These are phyloP conservation scores for Dorcus parallelipipedus DNA, from an alignment of 2,888 invertebrate species.

Conservation along the genomic window DNA sequence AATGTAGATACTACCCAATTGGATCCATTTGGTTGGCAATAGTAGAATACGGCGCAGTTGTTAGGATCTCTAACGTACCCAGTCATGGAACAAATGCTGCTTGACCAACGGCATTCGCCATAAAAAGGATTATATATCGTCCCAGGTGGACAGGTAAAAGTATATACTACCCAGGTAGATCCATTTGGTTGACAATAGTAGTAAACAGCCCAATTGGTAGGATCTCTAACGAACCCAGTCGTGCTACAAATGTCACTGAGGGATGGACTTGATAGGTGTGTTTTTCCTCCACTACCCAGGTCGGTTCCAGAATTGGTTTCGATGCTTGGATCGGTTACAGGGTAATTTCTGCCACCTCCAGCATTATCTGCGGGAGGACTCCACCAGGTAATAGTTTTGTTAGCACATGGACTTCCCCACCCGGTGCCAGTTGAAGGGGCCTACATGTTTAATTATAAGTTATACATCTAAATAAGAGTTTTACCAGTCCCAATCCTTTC, in stretches of 20 bases:
- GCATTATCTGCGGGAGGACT: neutral
- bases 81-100: too few relatives aligned
- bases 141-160: constrained; percentile 43
- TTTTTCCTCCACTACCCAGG: neutral
- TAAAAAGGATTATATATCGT: constrained; percentile 43
- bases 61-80: too few relatives aligned
- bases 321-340: neutral
- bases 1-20: too few relatives aligned
- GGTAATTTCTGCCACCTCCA: neutral
- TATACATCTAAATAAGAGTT: too few relatives aligned
- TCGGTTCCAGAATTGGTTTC: too few relatives aligned
- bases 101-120: neutral
- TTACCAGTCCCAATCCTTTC: too few relatives aligned
- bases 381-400: neutral
- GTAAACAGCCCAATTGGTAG: constrained; percentile 44
- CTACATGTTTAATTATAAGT: too few relatives aligned
- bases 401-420: neutral
- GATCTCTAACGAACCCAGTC: constrained; percentile 47
- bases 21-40: too few relatives aligned
- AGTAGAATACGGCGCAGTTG: too few relatives aligned
- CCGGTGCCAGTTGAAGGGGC: too few relatives aligned
- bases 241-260: constrained; percentile 35
- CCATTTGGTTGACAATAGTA: constrained; percentile 40
- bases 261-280: neutral
- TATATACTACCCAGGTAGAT: constrained; percentile 28